Base-by-base conservation (phyloP, 2,888 invertebrate genomes). In the Marasmarcha lunaedactyla region DNA sequence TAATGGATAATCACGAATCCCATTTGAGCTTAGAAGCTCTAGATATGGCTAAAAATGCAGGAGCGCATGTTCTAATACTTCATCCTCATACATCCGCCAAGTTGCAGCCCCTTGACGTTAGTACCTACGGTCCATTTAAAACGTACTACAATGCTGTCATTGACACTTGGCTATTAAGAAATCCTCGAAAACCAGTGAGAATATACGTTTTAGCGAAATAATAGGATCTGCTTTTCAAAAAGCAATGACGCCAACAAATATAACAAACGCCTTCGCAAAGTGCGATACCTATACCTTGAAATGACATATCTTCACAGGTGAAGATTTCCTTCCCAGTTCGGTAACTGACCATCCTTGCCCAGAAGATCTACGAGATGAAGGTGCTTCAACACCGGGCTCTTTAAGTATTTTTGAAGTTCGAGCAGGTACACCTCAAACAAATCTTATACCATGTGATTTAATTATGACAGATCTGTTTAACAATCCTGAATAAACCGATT, bases 131-230 rank as follows among this genome's bases (percentile, higher is more conserved):
- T 7, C 55, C 55, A 1, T 55, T 59, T 26, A 54, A 59, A 42
- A 44, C 45, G 10, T 51, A 44, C 9, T 50, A 55, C 35, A 51
- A 50, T 36, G 27, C 30, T 15, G 50, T 50, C 1, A 46, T 63
- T 42, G 54, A 52, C 45, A 46, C 47, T 40, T 66, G 60, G 62
- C 48, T 67, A 57, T 40, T 61, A 43, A 48, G 51, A 35, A 49
- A 73, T 44, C 62, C 66, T 35, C 68, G 69, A 1, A 57, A 5
- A 20, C 13, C 20, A 15, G 38, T n/a, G n/a, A n/a, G n/a, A n/a
- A n/a, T n/a, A n/a, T n/a, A n/a, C n/a, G n/a, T n/a, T n/a, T n/a
- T n/a, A n/a, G n/a, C n/a, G n/a, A n/a, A n/a, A n/a, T n/a, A n/a
- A n/a, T n/a, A n/a, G n/a, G n/a, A n/a, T n/a, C n/a, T 12, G 59